Conservation (phyloP, 1,140 invertebrate species). For the Procambarus virginalis region DNA sequence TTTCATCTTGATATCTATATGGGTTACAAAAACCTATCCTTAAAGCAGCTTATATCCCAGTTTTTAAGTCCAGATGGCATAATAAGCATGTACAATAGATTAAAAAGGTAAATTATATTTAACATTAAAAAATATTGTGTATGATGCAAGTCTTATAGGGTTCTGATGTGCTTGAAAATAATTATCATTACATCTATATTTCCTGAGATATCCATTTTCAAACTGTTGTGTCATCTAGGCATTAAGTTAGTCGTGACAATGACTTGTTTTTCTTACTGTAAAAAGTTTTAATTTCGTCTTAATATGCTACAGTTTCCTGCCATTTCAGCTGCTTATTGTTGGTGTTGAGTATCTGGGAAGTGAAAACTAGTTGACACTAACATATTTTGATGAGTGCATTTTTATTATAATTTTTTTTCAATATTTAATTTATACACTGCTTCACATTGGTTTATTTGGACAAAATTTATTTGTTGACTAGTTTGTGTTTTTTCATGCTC, state of each 20-base stretch:
- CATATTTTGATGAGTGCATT: slow-evolving; percentile 18
- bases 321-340: slow-evolving; percentile 15
- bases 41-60: neutral
- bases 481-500: too few species aligned
- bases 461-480: neutral
- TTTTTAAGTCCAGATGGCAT: neutral
- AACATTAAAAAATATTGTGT: neutral
- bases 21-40: too few species aligned
- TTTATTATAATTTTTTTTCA: neutral
- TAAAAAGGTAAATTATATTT: neutral
- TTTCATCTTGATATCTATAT: too few species aligned
- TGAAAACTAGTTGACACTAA: slow-evolving; percentile 22
- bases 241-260: neutral
- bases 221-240: neutral
- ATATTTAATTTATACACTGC: neutral
- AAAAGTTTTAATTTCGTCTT: neutral
- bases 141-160: neutral
- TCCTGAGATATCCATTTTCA: neutral
- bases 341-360: slow-evolving; percentile 20
- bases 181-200: neutral
- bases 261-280: neutral
- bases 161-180: neutral
- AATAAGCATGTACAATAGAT: neutral
- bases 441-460: neutral
- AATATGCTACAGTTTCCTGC: neutral